Evolutionary conservation across 2,797 vertebrate genomes (phyloP).

Genomic region (Eulemur mongoz): DNA sequence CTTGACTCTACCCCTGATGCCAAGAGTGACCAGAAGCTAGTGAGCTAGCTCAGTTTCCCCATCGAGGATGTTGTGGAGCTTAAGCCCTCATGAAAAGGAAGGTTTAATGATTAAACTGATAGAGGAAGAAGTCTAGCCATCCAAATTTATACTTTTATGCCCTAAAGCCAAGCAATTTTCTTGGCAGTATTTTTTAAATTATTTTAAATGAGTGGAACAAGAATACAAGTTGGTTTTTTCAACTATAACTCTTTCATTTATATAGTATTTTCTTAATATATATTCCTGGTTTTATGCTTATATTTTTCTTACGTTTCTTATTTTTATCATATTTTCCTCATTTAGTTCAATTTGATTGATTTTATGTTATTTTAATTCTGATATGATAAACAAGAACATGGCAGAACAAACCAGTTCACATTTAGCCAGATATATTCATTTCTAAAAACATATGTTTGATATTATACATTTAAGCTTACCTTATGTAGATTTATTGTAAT

Average conservation of each 20-base stretch:
- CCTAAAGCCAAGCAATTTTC: neutral
- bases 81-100: neutral
- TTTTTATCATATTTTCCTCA: slow-evolving; percentile 3
- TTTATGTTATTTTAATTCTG: slow-evolving; percentile 28
- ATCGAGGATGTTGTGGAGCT: neutral
- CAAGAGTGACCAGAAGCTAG: neutral
- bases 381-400: slow-evolving; percentile 3
- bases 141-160: neutral
- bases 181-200: neutral
- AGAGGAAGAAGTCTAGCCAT: slow-evolving; percentile 10
- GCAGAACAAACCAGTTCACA: neutral
- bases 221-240: neutral
- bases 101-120: neutral
- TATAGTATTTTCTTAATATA: neutral
- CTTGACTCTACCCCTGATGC: neutral
- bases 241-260: neutral
- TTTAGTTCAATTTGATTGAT: slow-evolving; percentile 37
- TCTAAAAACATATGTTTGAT: slow-evolving; percentile 43
- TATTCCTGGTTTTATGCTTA: neutral
- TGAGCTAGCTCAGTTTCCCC: neutral
- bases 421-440: neutral
- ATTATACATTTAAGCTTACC: slow-evolving; percentile 44
- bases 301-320: neutral
- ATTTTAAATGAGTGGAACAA: neutral
- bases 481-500: slow-evolving; percentile 40